These are phyloP conservation scores for Phoebastria nigripes DNA, from an alignment of 2,797 vertebrate species.

Conservation along the genomic window DNA sequence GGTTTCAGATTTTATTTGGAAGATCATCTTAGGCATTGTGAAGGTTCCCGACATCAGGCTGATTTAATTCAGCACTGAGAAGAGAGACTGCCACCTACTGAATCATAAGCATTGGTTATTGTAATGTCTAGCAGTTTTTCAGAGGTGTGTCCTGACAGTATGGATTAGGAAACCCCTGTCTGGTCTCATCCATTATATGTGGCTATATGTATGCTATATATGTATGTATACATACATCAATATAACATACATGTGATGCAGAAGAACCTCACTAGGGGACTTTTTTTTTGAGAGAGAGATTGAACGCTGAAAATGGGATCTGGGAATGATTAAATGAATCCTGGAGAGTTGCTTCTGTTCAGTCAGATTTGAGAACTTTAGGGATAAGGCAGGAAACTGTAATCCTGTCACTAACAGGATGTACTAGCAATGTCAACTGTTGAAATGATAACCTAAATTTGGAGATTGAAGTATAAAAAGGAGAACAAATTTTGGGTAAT, in stretches of 20 bases:
- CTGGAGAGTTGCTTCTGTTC: background rate
- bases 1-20: background rate
- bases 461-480: background rate
- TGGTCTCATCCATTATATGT: background rate
- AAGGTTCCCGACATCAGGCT: background rate
- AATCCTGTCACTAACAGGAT: background rate
- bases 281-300: background rate
- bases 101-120: background rate
- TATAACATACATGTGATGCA: background rate
- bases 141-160: background rate
- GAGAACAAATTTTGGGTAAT: background rate
- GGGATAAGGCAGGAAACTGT: background rate
- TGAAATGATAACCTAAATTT: background rate
- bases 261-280: background rate
- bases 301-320: background rate
- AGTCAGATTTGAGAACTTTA: background rate
- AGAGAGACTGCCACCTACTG: background rate
- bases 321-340: background rate
- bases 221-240: background rate
- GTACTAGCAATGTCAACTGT: background rate
- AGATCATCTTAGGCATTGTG: background rate
- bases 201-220: background rate
- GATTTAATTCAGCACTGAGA: background rate
- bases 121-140: background rate
- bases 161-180: background rate